Percentiles rank a stretch among this genome's conserved stretches.
Conservation (phyloP, 2,113 vertebrate genomes). For the Lasiurus borealis region DNA sequence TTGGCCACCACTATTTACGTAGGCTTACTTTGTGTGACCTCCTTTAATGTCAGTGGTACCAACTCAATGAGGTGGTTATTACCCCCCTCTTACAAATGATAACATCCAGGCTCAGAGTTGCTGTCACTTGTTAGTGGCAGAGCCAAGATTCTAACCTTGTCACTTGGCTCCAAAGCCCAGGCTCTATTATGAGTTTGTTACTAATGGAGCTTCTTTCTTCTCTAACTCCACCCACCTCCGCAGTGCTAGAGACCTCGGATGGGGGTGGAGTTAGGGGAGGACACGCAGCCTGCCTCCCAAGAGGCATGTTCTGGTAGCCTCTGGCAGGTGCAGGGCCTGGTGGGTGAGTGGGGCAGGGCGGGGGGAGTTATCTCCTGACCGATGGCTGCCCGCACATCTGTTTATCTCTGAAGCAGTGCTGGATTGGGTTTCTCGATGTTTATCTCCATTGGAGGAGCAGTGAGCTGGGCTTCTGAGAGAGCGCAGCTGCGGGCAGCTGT, state of each 20-base stretch:
- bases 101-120: neutral
- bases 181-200: neutral
- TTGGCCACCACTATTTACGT: neutral
- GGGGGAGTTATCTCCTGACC: conserved; percentile 79
- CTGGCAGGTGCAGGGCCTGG: conserved; percentile 74
- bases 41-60: neutral
- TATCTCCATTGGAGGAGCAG: conserved; percentile 70
- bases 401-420: conserved; percentile 78
- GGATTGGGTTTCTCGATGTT: conserved; percentile 83
- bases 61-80: neutral
- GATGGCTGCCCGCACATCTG: conserved; percentile 74
- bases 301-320: conserved; percentile 58
- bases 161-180: neutral
- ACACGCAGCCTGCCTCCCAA: conserved; percentile 62
- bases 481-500: conserved; percentile 67
- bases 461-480: neutral
- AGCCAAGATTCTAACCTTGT: neutral
- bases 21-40: neutral
- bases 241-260: neutral
- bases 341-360: conserved; percentile 67
- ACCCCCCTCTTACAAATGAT: neutral
- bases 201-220: conserved; percentile 32
- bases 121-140: neutral
- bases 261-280: too few relatives aligned
- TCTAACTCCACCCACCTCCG: neutral